phyloP scores from a whole-genome alignment of 1,140 invertebrate genomes.

The Diprion similis region DNA sequence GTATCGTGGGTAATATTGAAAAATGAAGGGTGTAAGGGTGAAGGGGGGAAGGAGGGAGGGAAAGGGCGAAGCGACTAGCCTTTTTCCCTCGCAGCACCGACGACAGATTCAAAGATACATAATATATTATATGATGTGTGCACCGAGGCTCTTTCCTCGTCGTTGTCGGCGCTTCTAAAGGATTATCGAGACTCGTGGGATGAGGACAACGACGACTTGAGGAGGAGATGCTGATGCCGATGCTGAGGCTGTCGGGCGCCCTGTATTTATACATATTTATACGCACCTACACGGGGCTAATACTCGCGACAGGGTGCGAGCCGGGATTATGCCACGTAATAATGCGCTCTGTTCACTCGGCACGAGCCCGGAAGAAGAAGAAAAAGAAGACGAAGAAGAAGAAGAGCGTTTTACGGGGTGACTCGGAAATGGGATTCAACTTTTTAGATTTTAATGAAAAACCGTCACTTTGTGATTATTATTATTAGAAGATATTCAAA shows the following conservation, averaged over 20 bases:
- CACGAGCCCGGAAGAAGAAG: no score
- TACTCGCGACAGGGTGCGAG: no score
- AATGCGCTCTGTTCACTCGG: no score
- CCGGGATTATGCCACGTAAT: no score
- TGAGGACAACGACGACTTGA: background rate
- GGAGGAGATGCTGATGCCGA: background rate
- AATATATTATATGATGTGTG: background rate
- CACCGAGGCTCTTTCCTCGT: background rate
- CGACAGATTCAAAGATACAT: slow-evolving; percentile 7
- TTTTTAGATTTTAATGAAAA: no score
- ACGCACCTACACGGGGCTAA: background rate
- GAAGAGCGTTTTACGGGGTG: no score
- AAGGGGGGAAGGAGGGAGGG: background rate
- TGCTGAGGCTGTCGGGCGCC: background rate
- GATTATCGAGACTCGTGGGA: background rate
- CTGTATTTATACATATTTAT: slow-evolving; percentile 8
- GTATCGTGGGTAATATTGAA: background rate
- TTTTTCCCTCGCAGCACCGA: background rate
- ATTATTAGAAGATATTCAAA: no score
- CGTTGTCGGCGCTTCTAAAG: background rate
- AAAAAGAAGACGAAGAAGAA: no score
- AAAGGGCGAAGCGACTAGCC: no score
- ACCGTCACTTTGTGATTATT: no score
- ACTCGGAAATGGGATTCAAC: no score
- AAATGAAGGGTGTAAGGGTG: background rate